These are phyloP conservation scores for Metalampra italica DNA, from an alignment of 2,888 invertebrate genomes.

Conservation along the genomic window DNA sequence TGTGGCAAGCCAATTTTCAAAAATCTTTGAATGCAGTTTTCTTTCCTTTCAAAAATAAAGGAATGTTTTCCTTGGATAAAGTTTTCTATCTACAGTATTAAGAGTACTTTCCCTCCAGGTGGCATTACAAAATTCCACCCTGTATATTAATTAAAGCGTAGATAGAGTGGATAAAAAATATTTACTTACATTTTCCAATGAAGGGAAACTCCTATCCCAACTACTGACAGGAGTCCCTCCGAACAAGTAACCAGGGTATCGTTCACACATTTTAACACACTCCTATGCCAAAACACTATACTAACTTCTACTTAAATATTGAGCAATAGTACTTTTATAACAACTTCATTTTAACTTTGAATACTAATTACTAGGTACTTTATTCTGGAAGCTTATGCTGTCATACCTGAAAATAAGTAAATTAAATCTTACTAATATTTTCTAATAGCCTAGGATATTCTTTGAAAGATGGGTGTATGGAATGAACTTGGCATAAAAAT, in stretches of 20 bases:
- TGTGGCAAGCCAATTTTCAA: too few relatives aligned
- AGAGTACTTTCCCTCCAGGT: too few relatives aligned
- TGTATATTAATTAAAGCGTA: too few relatives aligned
- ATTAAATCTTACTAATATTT: neutral
- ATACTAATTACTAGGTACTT: neutral
- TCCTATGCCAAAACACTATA: conserved; percentile 13
- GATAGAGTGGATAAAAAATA: too few relatives aligned
- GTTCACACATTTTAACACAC: conserved; percentile 57
- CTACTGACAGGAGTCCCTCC: conserved; percentile 73
- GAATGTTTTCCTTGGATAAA: too few relatives aligned
- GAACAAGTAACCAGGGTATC: conserved; percentile 66
- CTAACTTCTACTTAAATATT: conserved; percentile 13
- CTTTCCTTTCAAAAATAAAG: too few relatives aligned
- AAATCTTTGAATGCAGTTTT: too few relatives aligned
- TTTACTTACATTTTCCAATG: conserved; percentile 68
- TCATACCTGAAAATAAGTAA: conserved; percentile 7
- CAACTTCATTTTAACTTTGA: conserved; percentile 8
- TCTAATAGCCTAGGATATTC: neutral
- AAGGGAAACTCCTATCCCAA: conserved; percentile 69
- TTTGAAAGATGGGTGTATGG: too few relatives aligned
- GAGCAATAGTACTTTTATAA: conserved; percentile 14
- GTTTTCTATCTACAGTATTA: too few relatives aligned
- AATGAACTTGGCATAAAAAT: too few relatives aligned
- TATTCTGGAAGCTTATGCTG: neutral
- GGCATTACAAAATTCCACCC: too few relatives aligned